Base-by-base conservation (phyloP, 2,113 vertebrate genomes). In the Anarrhichthys ocellatus region DNA sequence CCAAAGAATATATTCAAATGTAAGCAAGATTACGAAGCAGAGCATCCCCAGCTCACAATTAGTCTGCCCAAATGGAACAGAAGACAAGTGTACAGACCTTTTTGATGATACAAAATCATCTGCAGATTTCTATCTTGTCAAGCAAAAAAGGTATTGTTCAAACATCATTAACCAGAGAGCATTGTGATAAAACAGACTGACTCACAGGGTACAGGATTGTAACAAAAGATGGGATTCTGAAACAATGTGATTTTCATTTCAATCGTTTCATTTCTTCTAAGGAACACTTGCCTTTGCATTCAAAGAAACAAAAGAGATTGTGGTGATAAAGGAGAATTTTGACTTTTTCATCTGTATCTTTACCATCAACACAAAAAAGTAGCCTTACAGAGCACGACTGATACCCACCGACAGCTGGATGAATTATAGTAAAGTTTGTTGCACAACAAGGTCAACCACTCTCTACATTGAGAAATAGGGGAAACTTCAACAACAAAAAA, bases 351-450 rank as follows among this genome's bases (percentile, higher is more conserved):
- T 50, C 29, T 84, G 17, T 70, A 36, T 58, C 32, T 75, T 62
- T 24, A 34, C 71, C 18, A 58, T 70, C 3, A 17, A 32, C 44
- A 56, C 17, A 48, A 64, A 87, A 83, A 54, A 78, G 64, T 8
- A 76, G 67, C 79, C 70, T 81, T 70, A 76, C 22, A 34, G 1
- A 82, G 48, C 73, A 67, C 7, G 14, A 66, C 24, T 22, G 38
- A 63, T 50, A 58, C 59, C 68, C 70, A 76, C 73, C 32, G 52
- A 79, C 85, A 89, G 88, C 81, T 81, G 29, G 72, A 87, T 78
- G 78, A 80, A 80, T 75, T 52, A 34, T 15, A 50, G n/a, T 34
- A 34, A 34, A 59, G 48, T 44, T 66, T 82, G 18, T 73, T 58
- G 34, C 11, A 76, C 62, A 64, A 62, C 38, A 71, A 73, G n/a